Base-by-base conservation (phyloP, 2,888 invertebrate genomes). In the Opisthograptis luteolata region DNA sequence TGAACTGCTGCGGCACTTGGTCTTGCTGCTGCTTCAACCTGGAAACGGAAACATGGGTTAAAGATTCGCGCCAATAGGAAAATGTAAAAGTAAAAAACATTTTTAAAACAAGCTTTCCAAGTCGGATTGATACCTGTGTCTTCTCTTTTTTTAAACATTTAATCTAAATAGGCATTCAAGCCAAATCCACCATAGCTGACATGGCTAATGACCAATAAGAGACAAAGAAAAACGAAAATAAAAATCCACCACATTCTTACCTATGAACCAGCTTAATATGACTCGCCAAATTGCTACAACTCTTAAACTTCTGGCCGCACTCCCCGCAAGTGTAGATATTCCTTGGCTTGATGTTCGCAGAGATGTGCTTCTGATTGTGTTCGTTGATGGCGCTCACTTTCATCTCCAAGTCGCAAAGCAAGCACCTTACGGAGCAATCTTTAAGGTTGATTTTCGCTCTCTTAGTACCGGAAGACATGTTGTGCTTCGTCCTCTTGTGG, bases 231-330 rank as follows among this genome's bases (percentile, higher is more conserved):
- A n/a, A n/a, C n/a, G n/a, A n/a, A n/a, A n/a, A n/a, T n/a, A n/a
- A n/a, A n/a, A n/a, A n/a, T n/a, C n/a, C n/a, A n/a, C n/a, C n/a
- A n/a, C n/a, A n/a, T 3, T 28, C 44, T 36, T 42, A 65, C 65
- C 85, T 70, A 58, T 90, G 90, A 20, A 88, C 79, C n/a, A 88
- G 56, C 57, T 89, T 89, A 36, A 90, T 90, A 60, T 90, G 90
- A 39, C 72, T 84, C 0, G 85, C 84, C 2, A 90, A 66, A 2
- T 77, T 75, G 41, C 81, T 84, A 55, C 87, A 86, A 40, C 85
- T 84, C 61, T 87, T 89, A 46, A 88, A 88, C 49, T 79, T 79
- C 30, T 83, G 79, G 2, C 67, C 66, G 58, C 91, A 91, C n/a
- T 80, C 80, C 0, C 75, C 79, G 45, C 91, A 91, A 0, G 88